Percentiles rank a stretch among this genome's conserved stretches.
Conservation (phyloP, 2,113 vertebrate species). For the Spizaetus ornatus region DNA sequence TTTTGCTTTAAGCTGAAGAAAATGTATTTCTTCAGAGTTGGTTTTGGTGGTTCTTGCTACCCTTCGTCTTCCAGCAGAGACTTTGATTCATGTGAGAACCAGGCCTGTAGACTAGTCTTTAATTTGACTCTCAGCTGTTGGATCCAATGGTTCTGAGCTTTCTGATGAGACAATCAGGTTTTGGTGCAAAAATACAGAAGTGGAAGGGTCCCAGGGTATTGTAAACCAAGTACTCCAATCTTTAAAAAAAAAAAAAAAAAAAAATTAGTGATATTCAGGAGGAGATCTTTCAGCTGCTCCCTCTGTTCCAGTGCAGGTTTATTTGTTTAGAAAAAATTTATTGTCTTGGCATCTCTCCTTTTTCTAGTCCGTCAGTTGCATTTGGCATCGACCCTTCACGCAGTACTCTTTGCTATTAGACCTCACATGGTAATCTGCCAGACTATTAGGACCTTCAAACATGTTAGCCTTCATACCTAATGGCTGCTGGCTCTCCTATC, state of each 20-base stretch:
- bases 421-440: not conserved
- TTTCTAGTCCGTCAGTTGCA: not conserved
- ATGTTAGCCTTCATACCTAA: not conserved
- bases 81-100: not conserved
- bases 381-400: not conserved
- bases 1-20: not conserved
- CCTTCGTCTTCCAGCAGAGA: not conserved
- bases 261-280: not conserved
- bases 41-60: not conserved
- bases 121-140: not conserved
- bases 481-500: not conserved
- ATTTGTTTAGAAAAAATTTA: not conserved
- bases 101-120: not conserved
- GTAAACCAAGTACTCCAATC: not conserved
- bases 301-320: not conserved
- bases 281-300: not conserved
- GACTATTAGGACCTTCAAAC: not conserved
- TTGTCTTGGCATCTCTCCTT: not conserved
- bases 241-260: not conserved
- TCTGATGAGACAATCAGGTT: not conserved
- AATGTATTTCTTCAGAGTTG: not conserved
- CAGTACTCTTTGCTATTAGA: not conserved
- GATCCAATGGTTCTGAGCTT: not conserved
- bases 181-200: not conserved
- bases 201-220: not conserved